Conservation (phyloP, 2,888 invertebrate genomes). For the Cremastinae sp. region DNA sequence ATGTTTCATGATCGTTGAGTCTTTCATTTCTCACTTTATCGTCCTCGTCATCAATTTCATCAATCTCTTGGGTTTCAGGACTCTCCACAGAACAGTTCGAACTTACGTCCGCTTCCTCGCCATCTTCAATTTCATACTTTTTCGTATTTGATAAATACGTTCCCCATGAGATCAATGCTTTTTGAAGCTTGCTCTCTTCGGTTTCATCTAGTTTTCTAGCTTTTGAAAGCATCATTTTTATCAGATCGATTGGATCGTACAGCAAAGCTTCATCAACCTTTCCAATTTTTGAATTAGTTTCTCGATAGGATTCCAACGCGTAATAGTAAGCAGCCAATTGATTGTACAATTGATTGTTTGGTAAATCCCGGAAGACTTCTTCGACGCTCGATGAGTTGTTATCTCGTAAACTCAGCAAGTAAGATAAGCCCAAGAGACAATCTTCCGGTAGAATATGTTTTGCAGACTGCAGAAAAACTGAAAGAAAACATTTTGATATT, state of each 20-base stretch:
- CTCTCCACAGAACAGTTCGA: constrained; percentile 14
- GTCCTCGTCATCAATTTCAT: constrained; percentile 5
- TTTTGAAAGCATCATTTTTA: constrained; percentile 63
- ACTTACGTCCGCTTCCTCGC: constrained; percentile 33
- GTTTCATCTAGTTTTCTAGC: constrained; percentile 48
- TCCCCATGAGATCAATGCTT: constrained; percentile 65
- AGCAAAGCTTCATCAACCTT: constrained; percentile 61
- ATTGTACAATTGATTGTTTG: constrained; percentile 68
- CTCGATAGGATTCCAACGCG: constrained; percentile 69
- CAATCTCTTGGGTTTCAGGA: constrained; percentile 3
- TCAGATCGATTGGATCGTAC: constrained; percentile 72
- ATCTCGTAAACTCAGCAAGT: constrained; percentile 80
- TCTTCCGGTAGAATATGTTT: constrained; percentile 81
- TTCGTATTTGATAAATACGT: constrained; percentile 17
- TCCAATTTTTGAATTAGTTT: constrained; percentile 61
- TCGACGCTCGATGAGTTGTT: constrained; percentile 67
- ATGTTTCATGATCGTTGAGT: too few relatives aligned
- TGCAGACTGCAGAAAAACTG: constrained; percentile 81
- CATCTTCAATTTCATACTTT: constrained; percentile 18
- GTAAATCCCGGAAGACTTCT: constrained; percentile 70
- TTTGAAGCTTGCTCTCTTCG: constrained; percentile 47
- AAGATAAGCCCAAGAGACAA: constrained; percentile 81
- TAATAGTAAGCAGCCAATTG: constrained; percentile 74
- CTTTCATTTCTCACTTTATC: neutral
- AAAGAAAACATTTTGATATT: constrained; percentile 52